Percentiles rank a stretch among this genome's conserved stretches.
Conservation (phyloP, 2,888 invertebrate species). For the Morpho achilles region DNA sequence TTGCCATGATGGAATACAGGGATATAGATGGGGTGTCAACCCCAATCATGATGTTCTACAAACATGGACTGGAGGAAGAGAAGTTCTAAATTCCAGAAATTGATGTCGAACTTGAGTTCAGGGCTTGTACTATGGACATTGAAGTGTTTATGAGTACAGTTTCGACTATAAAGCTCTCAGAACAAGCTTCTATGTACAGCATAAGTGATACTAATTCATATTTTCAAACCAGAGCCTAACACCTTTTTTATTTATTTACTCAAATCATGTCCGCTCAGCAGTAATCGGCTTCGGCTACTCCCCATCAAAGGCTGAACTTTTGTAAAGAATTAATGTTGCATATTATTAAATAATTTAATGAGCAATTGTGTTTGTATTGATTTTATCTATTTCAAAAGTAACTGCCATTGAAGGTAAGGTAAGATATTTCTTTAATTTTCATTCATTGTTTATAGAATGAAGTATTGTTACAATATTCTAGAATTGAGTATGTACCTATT, state of each 20-base stretch:
- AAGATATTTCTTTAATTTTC: too few species aligned
- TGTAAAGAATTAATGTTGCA: constrained; percentile 69
- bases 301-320: constrained; percentile 76
- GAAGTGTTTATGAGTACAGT: background rate
- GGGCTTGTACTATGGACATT: background rate
- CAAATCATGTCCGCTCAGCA: constrained; percentile 62
- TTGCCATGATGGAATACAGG: constrained; percentile 96
- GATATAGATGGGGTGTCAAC: constrained; percentile 90
- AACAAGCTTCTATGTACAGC: constrained; percentile 25
- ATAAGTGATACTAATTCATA: constrained; percentile 57
- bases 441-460: too few species aligned
- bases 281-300: constrained; percentile 52
- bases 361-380: constrained; percentile 40
- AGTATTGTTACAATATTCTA: too few species aligned
- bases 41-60: constrained; percentile 97
- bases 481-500: background rate
- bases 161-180: constrained; percentile 4
- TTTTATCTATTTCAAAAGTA: constrained; percentile 10
- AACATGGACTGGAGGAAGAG: constrained; percentile 96
- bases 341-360: constrained; percentile 58
- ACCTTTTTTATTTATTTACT: constrained; percentile 72
- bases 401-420: too few species aligned
- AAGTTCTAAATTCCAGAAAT: constrained; percentile 84
- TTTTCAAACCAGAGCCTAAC: constrained; percentile 52
- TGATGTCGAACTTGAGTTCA: background rate